A percentile compares a stretch with the other conserved stretches of the same genome.
Conservation (phyloP, 2,888 invertebrate species). For the Timema cristinae region DNA sequence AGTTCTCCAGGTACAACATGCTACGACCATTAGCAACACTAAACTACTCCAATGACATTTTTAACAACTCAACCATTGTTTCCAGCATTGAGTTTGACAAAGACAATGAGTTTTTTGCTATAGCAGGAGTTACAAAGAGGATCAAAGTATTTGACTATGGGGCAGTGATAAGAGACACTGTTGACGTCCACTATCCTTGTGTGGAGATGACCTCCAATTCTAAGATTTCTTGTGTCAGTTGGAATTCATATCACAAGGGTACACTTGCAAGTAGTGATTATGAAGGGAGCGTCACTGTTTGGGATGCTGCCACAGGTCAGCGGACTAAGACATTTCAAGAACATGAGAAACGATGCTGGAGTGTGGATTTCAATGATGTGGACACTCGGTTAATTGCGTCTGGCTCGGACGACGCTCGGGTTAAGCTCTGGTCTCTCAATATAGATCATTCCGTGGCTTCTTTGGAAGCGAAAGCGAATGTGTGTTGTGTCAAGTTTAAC, state of each 20-base stretch:
- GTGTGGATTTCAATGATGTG: slow-evolving; percentile 89
- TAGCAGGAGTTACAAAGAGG: slow-evolving; percentile 91
- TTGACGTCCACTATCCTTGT: slow-evolving; percentile 89
- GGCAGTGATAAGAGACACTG: slow-evolving; percentile 75
- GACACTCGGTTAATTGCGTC: slow-evolving; percentile 88
- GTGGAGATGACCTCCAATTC: slow-evolving; percentile 88
- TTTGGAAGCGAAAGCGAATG: slow-evolving; percentile 89
- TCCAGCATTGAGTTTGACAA: slow-evolving; percentile 95
- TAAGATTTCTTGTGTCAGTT: slow-evolving; percentile 91
- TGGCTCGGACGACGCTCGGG: slow-evolving; percentile 88
- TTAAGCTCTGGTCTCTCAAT: slow-evolving; percentile 90
- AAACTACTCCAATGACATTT: slow-evolving; percentile 85
- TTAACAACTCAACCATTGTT: slow-evolving; percentile 80
- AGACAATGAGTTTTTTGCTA: slow-evolving; percentile 92
- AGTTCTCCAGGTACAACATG: slow-evolving; percentile 76
- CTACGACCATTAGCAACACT: slow-evolving; percentile 79
- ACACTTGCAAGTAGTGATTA: slow-evolving; percentile 90
- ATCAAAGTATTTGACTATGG: slow-evolving; percentile 92
- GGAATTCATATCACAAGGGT: slow-evolving; percentile 88
- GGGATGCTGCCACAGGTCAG: slow-evolving; percentile 81
- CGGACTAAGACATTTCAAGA: slow-evolving; percentile 75
- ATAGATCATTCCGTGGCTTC: slow-evolving; percentile 81
- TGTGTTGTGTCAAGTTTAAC: slow-evolving; percentile 92
- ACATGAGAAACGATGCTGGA: slow-evolving; percentile 95
- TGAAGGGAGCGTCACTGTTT: slow-evolving; percentile 88